Evolutionary conservation across 2,113 vertebrate species (phyloP), one percentile per base, ranked within the genome.

Genomic region (Dromiciops gliroides): DNA sequence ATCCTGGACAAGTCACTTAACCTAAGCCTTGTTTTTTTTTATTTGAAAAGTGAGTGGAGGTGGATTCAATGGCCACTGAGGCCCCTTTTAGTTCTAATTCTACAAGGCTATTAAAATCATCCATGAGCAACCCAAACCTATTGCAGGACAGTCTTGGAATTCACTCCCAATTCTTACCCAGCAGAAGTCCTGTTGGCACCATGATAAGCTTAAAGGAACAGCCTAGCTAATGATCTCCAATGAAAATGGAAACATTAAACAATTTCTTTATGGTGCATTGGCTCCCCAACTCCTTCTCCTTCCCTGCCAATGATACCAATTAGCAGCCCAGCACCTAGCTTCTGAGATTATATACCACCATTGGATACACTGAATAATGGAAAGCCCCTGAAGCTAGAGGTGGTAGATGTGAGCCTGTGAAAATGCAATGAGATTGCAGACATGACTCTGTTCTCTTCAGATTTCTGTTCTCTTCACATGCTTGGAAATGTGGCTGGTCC

Each of bases 281-380:
- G 25, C 37, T 3, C 91, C 44, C 90, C 60, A 44, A 53, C 24
- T 50, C 48, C 10, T 49, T n/a, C 28, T 90, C 48, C 67, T 47
- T 90, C 3, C 6, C 48, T 92, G 50, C 28, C 89, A 89, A 89
- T 94, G 49, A 48, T 60, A 25, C 50, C 94, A 91, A 89, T 94
- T 95, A 96, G 56, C 92, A 94, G 47, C 90, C 92, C 93, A 88
- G 50, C 94, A 89, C 90, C 89, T 49, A 88, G 51, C 51, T 96
- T 96, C 94, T 89, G 89, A 91, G 93, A 90, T 24, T 31, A 49
- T 48, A 93, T 89, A 48, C 53, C 90, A 48, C 37, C 48, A 28
- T 3, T 50, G 48, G 83, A 90, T 52, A 92, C 89, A 25, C 92
- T 89, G 94, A 94, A 94, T 94, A 92, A 95, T 91, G 90, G 91